phyloP scores from a whole-genome alignment of 2,888 invertebrate genomes.

The Torymus auratus region DNA sequence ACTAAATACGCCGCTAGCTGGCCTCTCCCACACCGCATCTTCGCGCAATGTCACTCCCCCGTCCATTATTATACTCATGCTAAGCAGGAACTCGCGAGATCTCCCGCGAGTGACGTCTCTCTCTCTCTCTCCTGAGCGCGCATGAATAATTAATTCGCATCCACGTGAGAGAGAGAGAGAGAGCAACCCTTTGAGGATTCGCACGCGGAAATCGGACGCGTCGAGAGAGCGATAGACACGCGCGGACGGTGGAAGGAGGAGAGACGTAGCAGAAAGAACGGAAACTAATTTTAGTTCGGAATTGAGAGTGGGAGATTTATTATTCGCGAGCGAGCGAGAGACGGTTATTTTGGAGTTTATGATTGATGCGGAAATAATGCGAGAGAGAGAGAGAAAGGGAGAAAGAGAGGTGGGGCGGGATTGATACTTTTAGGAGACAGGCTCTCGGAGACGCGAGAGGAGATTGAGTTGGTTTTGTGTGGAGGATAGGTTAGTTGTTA shows the following conservation, averaged over 20 bases:
- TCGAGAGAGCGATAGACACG: not conserved
- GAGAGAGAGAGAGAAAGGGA: too few species aligned
- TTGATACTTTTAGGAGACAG: too few species aligned
- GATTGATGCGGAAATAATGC: slow-evolving; percentile 40
- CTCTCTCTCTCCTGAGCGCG: too few species aligned
- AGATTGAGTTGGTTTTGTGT: too few species aligned
- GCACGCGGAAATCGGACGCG: not conserved
- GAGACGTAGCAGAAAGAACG: not conserved
- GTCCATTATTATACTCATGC: slow-evolving; percentile 11
- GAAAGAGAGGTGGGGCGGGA: too few species aligned
- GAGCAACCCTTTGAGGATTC: not conserved
- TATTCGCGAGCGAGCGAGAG: slow-evolving; percentile 3
- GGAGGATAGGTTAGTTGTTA: too few species aligned
- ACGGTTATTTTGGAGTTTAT: slow-evolving; percentile 29
- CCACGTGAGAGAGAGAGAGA: not conserved
- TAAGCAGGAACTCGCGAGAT: slow-evolving; percentile 5
- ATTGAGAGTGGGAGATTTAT: slow-evolving; percentile 11
- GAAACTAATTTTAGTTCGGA: slow-evolving; percentile 38
- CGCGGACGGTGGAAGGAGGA: too few species aligned
- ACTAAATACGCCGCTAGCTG: too few species aligned
- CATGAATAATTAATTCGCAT: slow-evolving; percentile 32
- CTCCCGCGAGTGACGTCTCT: not conserved
- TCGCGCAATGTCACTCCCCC: too few species aligned
- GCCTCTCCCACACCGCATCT: too few species aligned
- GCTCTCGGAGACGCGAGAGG: too few species aligned